Percentiles rank a stretch among this genome's conserved stretches.
Conservation (phyloP, 1,140 invertebrate genomes). For the Monochamus saltuarius region DNA sequence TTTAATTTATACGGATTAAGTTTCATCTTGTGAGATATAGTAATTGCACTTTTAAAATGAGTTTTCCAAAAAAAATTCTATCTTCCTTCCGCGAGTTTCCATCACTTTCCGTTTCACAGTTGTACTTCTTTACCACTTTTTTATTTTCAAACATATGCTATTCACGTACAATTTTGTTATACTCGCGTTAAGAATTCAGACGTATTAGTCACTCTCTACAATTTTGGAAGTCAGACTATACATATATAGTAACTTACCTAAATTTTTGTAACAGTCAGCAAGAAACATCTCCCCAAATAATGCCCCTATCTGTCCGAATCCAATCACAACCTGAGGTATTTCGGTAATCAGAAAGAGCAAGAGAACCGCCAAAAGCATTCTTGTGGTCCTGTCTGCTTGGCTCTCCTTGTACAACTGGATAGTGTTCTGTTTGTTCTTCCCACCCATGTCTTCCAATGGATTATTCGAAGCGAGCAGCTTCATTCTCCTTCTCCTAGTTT, state of each 20-base stretch:
- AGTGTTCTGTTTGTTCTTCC: conserved; percentile 33
- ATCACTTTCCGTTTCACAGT: too few species aligned
- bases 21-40: too few species aligned
- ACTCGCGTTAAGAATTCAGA: too few species aligned
- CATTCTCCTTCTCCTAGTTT: conserved; percentile 71
- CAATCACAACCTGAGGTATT: conserved; percentile 81
- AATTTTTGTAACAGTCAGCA: conserved; percentile 70
- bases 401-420: conserved; percentile 63
- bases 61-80: too few species aligned
- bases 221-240: too few species aligned
- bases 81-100: too few species aligned
- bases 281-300: conserved; percentile 72
- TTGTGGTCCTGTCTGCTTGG: conserved; percentile 85
- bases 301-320: conserved; percentile 67
- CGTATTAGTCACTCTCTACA: too few species aligned
- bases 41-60: too few species aligned
- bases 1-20: too few species aligned
- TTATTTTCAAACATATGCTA: too few species aligned
- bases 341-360: conserved; percentile 85
- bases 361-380: conserved; percentile 90
- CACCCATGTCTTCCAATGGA: conserved; percentile 31
- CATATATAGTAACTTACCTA: conserved; percentile 71
- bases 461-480: conserved; percentile 54
- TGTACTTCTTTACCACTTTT: too few species aligned
- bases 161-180: too few species aligned